Base-by-base conservation (phyloP, 2,797 vertebrate genomes). In the Spinus olivaceus region DNA sequence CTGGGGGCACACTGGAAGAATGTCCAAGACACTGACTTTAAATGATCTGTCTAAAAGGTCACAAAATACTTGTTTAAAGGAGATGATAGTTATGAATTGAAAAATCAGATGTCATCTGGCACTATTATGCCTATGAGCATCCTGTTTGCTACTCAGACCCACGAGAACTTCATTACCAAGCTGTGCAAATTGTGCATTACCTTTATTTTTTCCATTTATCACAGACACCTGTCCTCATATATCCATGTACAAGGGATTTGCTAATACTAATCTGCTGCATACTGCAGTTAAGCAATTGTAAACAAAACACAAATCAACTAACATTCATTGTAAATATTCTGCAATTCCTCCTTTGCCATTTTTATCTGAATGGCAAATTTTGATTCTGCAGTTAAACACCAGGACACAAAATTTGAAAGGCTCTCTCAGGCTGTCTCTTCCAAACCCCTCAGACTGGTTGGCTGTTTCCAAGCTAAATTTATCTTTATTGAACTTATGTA, bases 1-100 rank as follows among this genome's bases (percentile, higher is more conserved):
- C 87, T 81, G 64, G 37, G 37, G 53, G n/a, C 28, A 23, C 56
- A 59, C 14, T 76, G 32, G 37, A 81, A 70, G 22, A 81, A 78
- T 81, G n/a, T 44, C 57, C 6, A 27, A 66, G 37, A 81, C 56
- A 86, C 0, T 91, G 92, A 66, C 73, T 95, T 92, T 77, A 84
- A 93, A 92, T 89, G 35, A 92, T 86, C 41, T 85, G 39, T 85
- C 64, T 77, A 77, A 96, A 96, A 95, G 57, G 90, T 80, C 87
- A 91, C 32, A 49, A 41, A 92, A 59, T 35, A 79, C 47, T 63
- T 81, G 59, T 46, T 89, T 49, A 83, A 92, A 90, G 18, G 64
- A 90, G 70, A 82, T 0, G 3, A 76, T 8, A 90, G 37, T 37
- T 72, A 70, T 35, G 42, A 15, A 50, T 92, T 59, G 65, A 91